Evolutionary conservation across 2,113 vertebrate species (phyloP), one percentile per base, ranked within the genome.

Genomic region (Bostrychus sinensis): DNA sequence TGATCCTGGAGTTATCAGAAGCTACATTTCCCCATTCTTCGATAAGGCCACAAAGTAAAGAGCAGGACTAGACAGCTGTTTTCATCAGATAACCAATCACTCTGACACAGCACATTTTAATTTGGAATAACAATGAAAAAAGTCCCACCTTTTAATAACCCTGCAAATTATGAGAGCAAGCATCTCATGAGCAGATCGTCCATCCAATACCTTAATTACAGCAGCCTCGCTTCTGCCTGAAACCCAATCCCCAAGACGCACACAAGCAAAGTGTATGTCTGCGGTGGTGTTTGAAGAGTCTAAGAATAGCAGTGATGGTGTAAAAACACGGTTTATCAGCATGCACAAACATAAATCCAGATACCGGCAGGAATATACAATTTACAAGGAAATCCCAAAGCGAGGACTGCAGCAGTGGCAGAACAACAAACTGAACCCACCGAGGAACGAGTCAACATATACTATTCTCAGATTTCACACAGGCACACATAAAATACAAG

Each of bases 121-220:
- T 84, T 79, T 62, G 37, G 51, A 76, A 78, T 60, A 60, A 81
- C 50, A 80, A 75, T 70, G 68, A 74, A 75, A 54, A 50, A 59
- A 69, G 51, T 66, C 54, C 76, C 74, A 78, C 75, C 81, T 82
- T 86, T 82, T 86, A 86, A 87, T 87, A 87, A 85, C 75, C 46
- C 60, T 46, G 56, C 22, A 78, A 72, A 82, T 80, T 64, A 81
- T 64, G 64, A 81, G 58, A 23, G 72, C 75, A 54, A 56, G 67
- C 73, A 71, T 79, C 59, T 66, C 66, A 78, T 16, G 42, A 80
- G 36, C 66, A 56, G 65, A 67, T 58, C 45, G 70, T 78, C 63
- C 55, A 42, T 68, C 38, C 62, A 41, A 69, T 23, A 60, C 67
- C 28, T 76, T 83, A 77, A 86, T 85, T 78, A 86, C 68, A 74